Percentiles rank a stretch among this genome's conserved stretches.
Evolutionary conservation across 1,140 invertebrate genomes (phyloP).

Genomic region (Aphelenchoides fujianensis): DNA sequence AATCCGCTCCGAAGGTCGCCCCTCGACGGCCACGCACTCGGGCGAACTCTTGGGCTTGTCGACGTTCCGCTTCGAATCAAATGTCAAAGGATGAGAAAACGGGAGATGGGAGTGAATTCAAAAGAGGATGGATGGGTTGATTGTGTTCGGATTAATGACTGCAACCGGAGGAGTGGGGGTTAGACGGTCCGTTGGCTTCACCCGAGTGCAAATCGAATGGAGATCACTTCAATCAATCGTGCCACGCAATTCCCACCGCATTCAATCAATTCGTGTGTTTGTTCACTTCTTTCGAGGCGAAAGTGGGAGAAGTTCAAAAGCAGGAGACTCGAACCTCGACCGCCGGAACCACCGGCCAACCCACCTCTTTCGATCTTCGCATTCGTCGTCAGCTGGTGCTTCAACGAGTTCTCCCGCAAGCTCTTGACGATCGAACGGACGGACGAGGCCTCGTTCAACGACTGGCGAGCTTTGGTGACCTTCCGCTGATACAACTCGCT

Average conservation of each 20-base stretch:
- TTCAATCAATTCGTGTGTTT: not conserved
- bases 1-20: constrained; percentile 40
- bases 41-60: not conserved
- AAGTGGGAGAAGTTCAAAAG: not conserved
- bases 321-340: not conserved
- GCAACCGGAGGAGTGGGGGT: too few relatives aligned
- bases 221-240: too few relatives aligned
- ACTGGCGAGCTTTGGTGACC: constrained; percentile 82
- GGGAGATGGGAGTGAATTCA: too few relatives aligned
- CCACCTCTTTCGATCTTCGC: constrained; percentile 74
- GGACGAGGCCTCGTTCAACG: constrained; percentile 70
- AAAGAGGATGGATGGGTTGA: too few relatives aligned
- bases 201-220: too few relatives aligned
- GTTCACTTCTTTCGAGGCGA: not conserved
- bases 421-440: constrained; percentile 81
- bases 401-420: constrained; percentile 87
- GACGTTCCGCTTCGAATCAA: constrained; percentile 5
- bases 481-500: constrained; percentile 84
- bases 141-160: too few relatives aligned
- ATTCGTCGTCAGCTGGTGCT: constrained; percentile 74
- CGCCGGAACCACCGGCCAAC: constrained; percentile 17
- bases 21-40: constrained; percentile 44
- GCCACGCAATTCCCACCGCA: too few relatives aligned
- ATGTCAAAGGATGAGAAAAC: not conserved
- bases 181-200: too few relatives aligned